phyloP scores from a whole-genome alignment of 1,140 invertebrate species.

The Eufriesea mexicana region DNA sequence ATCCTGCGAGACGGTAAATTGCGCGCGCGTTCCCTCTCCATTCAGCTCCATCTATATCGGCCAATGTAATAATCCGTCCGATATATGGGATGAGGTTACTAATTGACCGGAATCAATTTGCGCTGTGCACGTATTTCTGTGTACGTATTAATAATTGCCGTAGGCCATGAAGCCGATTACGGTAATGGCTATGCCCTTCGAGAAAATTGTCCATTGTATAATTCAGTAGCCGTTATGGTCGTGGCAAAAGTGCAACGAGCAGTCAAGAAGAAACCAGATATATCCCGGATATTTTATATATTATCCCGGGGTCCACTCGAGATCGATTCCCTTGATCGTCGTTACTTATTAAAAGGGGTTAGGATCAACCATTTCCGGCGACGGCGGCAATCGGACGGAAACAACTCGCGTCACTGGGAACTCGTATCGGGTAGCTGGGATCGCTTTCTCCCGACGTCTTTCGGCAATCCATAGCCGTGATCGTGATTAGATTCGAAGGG shows the following conservation, averaged over 20 bases:
- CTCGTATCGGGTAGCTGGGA: no score
- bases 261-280: no score
- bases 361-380: slow-evolving; percentile 12
- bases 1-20: slow-evolving; percentile 20
- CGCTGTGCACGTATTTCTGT: slow-evolving; percentile 33
- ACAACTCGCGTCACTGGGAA: slow-evolving; percentile 55
- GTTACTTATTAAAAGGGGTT: not conserved
- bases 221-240: not conserved
- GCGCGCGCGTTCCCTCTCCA: not conserved
- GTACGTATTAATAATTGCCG: slow-evolving; percentile 40
- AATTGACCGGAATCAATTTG: slow-evolving; percentile 49
- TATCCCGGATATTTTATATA: no score
- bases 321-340: not conserved
- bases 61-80: slow-evolving; percentile 39
- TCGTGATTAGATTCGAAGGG: slow-evolving; percentile 65
- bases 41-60: slow-evolving; percentile 15
- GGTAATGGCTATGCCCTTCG: not conserved
- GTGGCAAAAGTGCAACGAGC: no score
- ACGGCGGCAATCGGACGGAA: slow-evolving; percentile 59
- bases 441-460: no score
- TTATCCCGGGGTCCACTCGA: no score
- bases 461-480: no score
- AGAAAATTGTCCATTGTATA: slow-evolving; percentile 6
- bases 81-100: slow-evolving; percentile 25
- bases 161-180: slow-evolving; percentile 22